Evolutionary conservation across 2,888 invertebrate genomes (phyloP).

Genomic region (Schizaphis graminum): DNA sequence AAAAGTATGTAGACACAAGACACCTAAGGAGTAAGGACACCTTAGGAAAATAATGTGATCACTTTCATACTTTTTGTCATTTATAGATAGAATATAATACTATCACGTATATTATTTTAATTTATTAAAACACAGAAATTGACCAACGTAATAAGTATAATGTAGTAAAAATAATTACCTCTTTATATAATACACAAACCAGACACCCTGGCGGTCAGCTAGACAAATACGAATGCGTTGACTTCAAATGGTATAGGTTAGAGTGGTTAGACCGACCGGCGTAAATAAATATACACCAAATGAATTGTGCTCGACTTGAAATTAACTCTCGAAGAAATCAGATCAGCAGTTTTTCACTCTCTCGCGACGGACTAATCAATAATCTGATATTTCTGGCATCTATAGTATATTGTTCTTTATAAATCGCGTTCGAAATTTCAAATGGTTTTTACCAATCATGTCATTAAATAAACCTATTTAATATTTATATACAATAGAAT

Average conservation of each 20-base stretch:
- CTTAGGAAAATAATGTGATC: not conserved
- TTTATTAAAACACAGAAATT: not conserved
- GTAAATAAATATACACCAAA: not conserved
- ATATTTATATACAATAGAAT: not conserved
- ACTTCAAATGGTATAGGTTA: not conserved
- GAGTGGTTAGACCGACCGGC: not conserved
- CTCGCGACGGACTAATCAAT: not conserved
- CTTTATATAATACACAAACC: not conserved
- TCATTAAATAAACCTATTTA: not conserved
- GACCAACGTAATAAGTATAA: not conserved
- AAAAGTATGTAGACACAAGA: no score
- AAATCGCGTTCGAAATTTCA: not conserved
- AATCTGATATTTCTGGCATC: not conserved
- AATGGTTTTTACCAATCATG: not conserved
- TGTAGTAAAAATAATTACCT: not conserved
- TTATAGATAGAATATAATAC: not conserved
- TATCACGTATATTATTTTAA: not conserved
- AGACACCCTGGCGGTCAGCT: not conserved
- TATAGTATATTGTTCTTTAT: not conserved
- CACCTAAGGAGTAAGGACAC: not conserved
- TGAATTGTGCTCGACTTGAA: not conserved
- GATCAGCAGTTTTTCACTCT: not conserved
- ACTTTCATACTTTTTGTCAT: not conserved
- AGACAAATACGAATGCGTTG: not conserved
- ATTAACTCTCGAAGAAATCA: not conserved